Evolutionary conservation across 2,113 vertebrate genomes (phyloP), one percentile per base, ranked within the genome.

Genomic region (Garra rufa): DNA sequence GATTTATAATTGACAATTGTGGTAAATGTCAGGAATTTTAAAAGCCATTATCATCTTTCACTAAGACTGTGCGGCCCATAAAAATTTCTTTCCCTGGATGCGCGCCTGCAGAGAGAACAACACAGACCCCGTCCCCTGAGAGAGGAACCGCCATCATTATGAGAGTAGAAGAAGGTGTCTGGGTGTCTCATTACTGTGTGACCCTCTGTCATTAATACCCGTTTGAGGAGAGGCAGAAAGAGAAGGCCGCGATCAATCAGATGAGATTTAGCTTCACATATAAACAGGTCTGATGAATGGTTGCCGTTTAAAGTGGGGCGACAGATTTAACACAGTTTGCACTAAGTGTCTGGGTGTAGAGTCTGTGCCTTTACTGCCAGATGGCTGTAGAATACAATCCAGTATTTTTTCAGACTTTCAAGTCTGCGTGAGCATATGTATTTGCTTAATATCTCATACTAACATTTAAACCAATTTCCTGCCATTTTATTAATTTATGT

Each of bases 121-220:
- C 46, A 55, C 74, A 55, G 74, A 46, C 70, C 70, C 41, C 6
- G 41, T 76, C 76, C 52, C 28, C 34, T 78, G 76, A 41, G 55
- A 78, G 52, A 61, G 34, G 10, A 78, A 26, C 21, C 69, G 52
- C 5, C 34, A 78, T 88, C 87, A 79, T 76, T 83, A 76, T 65
- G 59, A 17, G 9, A 65, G 61, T 86, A 78, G 17, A 44, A 82
- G 65, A 83, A 59, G n/a, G 13, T 83, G 86, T 92, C 89, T 90
- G 89, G 85, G 70, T 43, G 81, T 76, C 85, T 88, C 83, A 90
- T 92, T 92, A 90, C 87, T 44, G 34, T 17, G 76, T 89, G 79
- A 84, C 84, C 85, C 76, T 75, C 87, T 43, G 79, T 87, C 91
- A 92, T 92, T 91, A 91, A 92, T 92, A 81, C 73, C 73, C 46